These are phyloP conservation scores for Heliconius hewitsoni DNA, from an alignment of 1,140 invertebrate species.

Conservation along the genomic window DNA sequence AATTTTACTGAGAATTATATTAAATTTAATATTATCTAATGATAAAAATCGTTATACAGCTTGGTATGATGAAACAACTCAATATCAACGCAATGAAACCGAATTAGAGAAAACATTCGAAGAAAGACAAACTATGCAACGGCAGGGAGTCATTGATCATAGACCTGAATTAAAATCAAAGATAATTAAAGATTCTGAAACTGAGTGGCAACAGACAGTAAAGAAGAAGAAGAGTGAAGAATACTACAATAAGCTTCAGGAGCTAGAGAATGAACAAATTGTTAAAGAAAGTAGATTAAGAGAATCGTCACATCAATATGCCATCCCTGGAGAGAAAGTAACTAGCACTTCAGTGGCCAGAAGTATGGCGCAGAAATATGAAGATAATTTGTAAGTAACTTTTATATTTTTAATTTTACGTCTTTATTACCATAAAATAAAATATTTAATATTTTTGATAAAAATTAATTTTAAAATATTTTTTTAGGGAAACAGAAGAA, in stretches of 20 bases:
- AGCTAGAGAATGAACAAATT: constrained; percentile 91
- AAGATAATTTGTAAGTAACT: constrained; percentile 89
- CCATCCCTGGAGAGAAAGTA: constrained; percentile 91
- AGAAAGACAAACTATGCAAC: constrained; percentile 87
- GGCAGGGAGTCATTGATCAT: constrained; percentile 83
- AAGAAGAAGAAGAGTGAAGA: constrained; percentile 92
- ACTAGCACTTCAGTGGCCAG: constrained; percentile 88
- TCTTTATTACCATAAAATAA: too few relatives aligned
- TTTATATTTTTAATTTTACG: constrained; percentile 5
- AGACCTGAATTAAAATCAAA: constrained; percentile 86
- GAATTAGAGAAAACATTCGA: constrained; percentile 94
- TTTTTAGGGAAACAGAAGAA: constrained; percentile 83
- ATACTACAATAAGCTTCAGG: constrained; percentile 91
- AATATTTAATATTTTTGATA: too few relatives aligned
- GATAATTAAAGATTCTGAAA: constrained; percentile 86
- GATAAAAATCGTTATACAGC: constrained; percentile 82
- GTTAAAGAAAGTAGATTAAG: constrained; percentile 90
- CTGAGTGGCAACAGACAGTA: constrained; percentile 92
- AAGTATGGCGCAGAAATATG: constrained; percentile 92
- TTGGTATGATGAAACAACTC: constrained; percentile 95
- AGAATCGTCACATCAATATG: constrained; percentile 90
- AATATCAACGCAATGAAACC: constrained; percentile 92
- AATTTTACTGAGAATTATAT: constrained; percentile 34
- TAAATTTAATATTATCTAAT: constrained; percentile 15
- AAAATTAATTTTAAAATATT: constrained; percentile 13